Base-by-base conservation (phyloP, 2,797 vertebrate genomes). In the Galagoides demidoff region DNA sequence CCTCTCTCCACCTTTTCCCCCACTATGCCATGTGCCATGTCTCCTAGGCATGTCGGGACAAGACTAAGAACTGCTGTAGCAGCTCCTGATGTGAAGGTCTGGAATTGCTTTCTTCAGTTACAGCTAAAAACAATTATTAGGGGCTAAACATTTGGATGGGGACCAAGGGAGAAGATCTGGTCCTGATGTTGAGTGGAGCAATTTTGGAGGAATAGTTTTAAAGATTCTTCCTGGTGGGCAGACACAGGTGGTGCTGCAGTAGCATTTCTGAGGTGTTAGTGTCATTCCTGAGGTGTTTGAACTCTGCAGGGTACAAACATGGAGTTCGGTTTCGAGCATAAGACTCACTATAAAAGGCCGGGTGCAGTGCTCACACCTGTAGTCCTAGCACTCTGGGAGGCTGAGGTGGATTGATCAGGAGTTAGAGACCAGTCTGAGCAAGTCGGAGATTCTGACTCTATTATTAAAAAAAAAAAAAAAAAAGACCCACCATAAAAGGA, bases 81-180 rank as follows among this genome's bases (percentile, higher is more conserved):
- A 59, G 63, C 9, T 37, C 52, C 63, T 76, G 34, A 43, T 79
- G 22, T 79, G 79, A 52, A 23, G 90, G 85, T 85, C 71, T 88
- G 39, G n/a, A 92, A 84, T 89, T 55, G 19, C 3, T 66, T 92
- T 95, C 61, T 81, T 95, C 16, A 43, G 7, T 73, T 77, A 27
- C 9, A 84, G 49, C 20, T 87, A 31, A 64, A 22, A 76, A 92
- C 63, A 17, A 43, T 20, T 78, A 25, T 78, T 63, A 37, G 13
- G 34, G 13, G 61, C 37, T 85, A 90, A 73, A 90, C 11, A 57
- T 64, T 82, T 93, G 37, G 43, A 79, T 84, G 66, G n/a, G n/a
- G 29, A 81, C 70, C 31, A 12, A 89, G 25, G n/a, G 34, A 52
- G 37, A 92, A 88, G 16, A 1, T 82, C 79, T 57, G 45, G 45